Conservation (phyloP, 2,113 vertebrate species). For the Pedetes capensis region DNA sequence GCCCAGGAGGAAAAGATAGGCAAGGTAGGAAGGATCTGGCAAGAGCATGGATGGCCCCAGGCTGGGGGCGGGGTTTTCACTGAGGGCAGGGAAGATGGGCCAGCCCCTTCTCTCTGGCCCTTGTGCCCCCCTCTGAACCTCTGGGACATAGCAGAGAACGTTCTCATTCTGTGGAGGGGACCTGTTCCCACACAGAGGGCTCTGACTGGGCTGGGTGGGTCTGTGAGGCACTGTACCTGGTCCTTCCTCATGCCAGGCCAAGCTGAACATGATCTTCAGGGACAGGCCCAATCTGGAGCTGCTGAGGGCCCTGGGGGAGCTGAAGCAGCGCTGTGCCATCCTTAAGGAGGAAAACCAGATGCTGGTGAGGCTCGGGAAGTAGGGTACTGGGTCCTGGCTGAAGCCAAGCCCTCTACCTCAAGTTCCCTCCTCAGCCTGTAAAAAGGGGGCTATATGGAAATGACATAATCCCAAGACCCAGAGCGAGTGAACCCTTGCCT, state of each 20-base stretch:
- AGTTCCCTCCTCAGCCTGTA: background rate
- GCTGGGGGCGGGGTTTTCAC: background rate
- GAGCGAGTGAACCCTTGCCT: background rate
- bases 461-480: background rate
- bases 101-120: background rate
- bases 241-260: slow-evolving; percentile 83
- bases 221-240: background rate
- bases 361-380: slow-evolving; percentile 86
- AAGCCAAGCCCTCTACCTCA: background rate
- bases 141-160: background rate
- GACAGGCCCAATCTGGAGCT: slow-evolving; percentile 92
- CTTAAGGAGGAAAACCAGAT: slow-evolving; percentile 94
- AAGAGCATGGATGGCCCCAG: background rate
- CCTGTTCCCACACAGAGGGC: background rate
- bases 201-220: background rate
- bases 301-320: slow-evolving; percentile 88
- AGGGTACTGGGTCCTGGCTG: background rate
- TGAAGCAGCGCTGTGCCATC: slow-evolving; percentile 90
- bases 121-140: background rate
- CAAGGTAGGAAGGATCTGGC: background rate
- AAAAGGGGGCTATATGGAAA: background rate
- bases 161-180: background rate
- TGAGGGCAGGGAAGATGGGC: background rate
- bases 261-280: slow-evolving; percentile 86
- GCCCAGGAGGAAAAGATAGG: background rate